Evolutionary conservation across 2,797 vertebrate genomes (phyloP).

Genomic region (Yasuhikotakia modesta): DNA sequence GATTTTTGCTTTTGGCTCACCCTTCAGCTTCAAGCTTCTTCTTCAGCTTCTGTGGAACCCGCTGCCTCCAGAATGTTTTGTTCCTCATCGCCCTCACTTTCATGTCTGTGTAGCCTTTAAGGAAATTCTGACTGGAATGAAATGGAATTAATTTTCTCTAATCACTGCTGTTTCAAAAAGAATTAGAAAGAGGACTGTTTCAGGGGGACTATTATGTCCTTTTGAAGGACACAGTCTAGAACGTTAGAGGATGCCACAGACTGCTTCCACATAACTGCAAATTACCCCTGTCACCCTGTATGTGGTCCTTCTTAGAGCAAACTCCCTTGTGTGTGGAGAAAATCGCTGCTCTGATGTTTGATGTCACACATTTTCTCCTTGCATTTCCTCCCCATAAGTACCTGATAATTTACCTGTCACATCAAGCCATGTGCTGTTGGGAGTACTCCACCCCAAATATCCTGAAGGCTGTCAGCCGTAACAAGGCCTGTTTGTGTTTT

Average conservation of each 20-base stretch:
- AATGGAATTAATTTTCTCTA: slow-evolving; percentile 4
- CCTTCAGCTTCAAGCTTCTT: slow-evolving; percentile 14
- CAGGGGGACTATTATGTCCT: slow-evolving; percentile 4
- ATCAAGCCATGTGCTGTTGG: slow-evolving; percentile 13
- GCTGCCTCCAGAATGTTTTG: not conserved
- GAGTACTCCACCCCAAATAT: not conserved
- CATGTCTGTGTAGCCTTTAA: not conserved
- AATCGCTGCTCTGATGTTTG: slow-evolving; percentile 25
- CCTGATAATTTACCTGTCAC: slow-evolving; percentile 36
- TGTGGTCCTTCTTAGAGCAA: slow-evolving; percentile 9
- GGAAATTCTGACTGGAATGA: not conserved
- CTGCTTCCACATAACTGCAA: slow-evolving; percentile 24
- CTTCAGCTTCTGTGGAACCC: not conserved
- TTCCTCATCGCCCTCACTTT: not conserved
- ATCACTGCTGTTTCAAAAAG: not conserved
- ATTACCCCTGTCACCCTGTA: slow-evolving; percentile 30
- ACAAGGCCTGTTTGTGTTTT: slow-evolving; percentile 30
- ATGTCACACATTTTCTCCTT: slow-evolving; percentile 5
- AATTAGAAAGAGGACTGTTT: not conserved
- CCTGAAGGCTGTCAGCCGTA: not conserved
- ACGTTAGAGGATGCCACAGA: slow-evolving; percentile 11
- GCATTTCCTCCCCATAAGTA: slow-evolving; percentile 22
- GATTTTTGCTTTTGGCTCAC: not conserved
- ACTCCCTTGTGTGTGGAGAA: slow-evolving; percentile 19
- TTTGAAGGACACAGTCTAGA: slow-evolving; percentile 17